These are phyloP conservation scores for Cerastis rubricosa DNA, from an alignment of 2,888 invertebrate genomes.

Conservation along the genomic window DNA sequence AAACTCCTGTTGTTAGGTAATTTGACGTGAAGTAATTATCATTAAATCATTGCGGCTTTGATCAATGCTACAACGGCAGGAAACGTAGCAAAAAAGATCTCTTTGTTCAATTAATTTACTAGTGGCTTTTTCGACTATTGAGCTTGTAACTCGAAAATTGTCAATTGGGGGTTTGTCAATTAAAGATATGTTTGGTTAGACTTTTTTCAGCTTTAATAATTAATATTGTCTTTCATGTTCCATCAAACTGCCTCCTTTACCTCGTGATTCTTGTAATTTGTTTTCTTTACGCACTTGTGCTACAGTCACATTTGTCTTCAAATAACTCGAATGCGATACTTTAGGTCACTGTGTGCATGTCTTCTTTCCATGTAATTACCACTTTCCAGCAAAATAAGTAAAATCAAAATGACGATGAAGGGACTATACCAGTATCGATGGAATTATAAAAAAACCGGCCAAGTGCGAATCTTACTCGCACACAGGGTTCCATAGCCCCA, in stretches of 20 bases:
- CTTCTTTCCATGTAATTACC: background rate
- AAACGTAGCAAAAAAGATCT: conserved; percentile 42
- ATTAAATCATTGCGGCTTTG: conserved; percentile 37
- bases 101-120: conserved; percentile 30
- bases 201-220: background rate
- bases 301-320: background rate
- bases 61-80: conserved; percentile 49
- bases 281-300: background rate
- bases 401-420: background rate
- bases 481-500: too few relatives aligned
- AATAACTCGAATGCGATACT: background rate
- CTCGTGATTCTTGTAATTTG: background rate
- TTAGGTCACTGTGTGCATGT: background rate
- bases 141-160: background rate
- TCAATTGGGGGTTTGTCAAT: background rate
- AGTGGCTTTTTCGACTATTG: conserved; percentile 10
- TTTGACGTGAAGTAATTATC: conserved; percentile 56
- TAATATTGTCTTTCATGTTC: background rate
- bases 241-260: background rate
- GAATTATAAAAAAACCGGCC: too few relatives aligned
- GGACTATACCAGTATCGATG: background rate
- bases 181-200: background rate
- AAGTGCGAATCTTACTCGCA: too few relatives aligned
- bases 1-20: conserved; percentile 41
- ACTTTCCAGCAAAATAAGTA: background rate